Base-by-base conservation (phyloP, 64 coral and sea anemone genomes). In the Porites australiensis region DNA sequence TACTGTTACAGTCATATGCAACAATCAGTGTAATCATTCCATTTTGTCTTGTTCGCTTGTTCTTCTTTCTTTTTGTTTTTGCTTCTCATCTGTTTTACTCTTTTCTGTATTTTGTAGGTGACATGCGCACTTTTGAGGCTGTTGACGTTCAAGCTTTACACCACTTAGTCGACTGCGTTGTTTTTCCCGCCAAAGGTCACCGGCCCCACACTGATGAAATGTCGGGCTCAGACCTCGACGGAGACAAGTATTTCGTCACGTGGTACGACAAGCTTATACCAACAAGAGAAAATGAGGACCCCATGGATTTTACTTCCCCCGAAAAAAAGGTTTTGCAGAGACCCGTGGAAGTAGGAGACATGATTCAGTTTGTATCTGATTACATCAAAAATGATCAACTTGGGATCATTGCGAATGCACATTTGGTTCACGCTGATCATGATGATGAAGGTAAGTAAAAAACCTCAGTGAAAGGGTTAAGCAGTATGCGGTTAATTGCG, bases 361-460 rank as follows among this genome's bases (percentile, higher is more conserved):
- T 96, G 95, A 93, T 96, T 44, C 46, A 96, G 79, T 96, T 96
- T 50, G 90, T 96, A 45, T 85, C 95, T 11, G 95, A 96, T 10
- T 96, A 96, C 48, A 96, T 96, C 15, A 89, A 96, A 81, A 96
- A 96, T 27, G 95, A 96, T 82, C 95, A 96, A 74, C 90, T 96
- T 20, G 95, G 95, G 3, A 84, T 92, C 13, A 96, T 96, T 65
- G 95, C 95, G 53, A 96, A 96, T 18, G 91, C 95, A 21, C 95
- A 96, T 71, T 81, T 92, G 15, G 95, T 96, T 3, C 95, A 96
- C 61, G 95, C 90, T 3, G 95, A 96, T 58, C 65, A 69, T 16
- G 86, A 96, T 22, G 71, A 93, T 0, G 70, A 89, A 64, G 95
- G 95, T 93, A 89, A 2, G 54, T 50, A 2, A 18, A 55, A 50